Evolutionary conservation across 2,113 vertebrate species (phyloP).

Genomic region (Engystomops pustulosus): DNA sequence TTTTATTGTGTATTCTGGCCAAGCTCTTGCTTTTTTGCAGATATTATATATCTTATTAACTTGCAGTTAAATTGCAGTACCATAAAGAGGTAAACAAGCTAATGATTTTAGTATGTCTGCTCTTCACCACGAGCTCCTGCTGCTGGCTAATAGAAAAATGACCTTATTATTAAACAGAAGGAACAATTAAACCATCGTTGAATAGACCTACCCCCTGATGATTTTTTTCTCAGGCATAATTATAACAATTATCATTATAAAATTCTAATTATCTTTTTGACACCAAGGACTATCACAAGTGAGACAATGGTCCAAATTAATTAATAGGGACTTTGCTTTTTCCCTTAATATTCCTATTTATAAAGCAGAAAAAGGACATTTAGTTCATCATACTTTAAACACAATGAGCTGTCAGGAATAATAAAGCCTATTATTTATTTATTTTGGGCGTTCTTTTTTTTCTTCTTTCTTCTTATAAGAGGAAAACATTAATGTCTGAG

Average conservation of each 20-base stretch:
- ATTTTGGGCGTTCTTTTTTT: constrained; percentile 1
- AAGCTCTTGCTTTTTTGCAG: constrained; percentile 8
- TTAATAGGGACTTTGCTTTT: constrained; percentile 76
- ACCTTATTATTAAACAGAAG: constrained; percentile 84
- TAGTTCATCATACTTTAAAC: constrained; percentile 58
- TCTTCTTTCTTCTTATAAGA: constrained; percentile 1
- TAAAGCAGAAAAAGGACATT: constrained; percentile 66
- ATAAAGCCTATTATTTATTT: constrained; percentile 37
- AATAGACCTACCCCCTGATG: constrained; percentile 81
- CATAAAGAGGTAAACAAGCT: constrained; percentile 63
- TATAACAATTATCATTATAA: constrained; percentile 86
- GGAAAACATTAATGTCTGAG: constrained; percentile 26
- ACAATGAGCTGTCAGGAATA: constrained; percentile 45
- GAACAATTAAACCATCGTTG: constrained; percentile 82
- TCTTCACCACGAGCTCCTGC: constrained; percentile 69
- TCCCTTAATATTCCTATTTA: constrained; percentile 66
- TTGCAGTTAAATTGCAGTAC: constrained; percentile 58
- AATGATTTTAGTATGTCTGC: constrained; percentile 64
- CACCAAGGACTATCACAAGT: constrained; percentile 76
- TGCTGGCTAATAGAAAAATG: constrained; percentile 77
- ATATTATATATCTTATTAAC: constrained; percentile 49
- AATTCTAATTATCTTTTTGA: constrained; percentile 85
- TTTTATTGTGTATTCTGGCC: constrained; percentile 19
- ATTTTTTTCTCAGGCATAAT: constrained; percentile 84
- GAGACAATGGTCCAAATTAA: constrained; percentile 79